Evolutionary conservation across 2,113 vertebrate species (phyloP).

Genomic region (Daphoenositta chrysoptera): DNA sequence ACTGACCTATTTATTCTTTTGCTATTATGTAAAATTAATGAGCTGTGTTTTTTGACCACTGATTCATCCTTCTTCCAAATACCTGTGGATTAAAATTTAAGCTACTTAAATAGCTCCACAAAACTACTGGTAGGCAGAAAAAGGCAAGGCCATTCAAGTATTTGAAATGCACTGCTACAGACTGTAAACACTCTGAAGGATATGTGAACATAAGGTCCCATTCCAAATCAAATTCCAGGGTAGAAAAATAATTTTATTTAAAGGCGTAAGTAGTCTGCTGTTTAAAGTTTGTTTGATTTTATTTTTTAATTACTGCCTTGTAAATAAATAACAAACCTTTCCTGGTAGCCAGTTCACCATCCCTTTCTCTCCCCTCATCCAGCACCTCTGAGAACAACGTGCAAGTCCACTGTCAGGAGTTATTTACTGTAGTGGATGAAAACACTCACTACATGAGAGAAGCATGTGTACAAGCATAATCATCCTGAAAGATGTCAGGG

Average conservation of each 20-base stretch:
- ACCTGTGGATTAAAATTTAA: constrained; percentile 36
- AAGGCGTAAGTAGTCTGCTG: neutral
- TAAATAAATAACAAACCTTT: neutral
- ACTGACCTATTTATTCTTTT: constrained; percentile 24
- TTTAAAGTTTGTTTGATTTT: neutral
- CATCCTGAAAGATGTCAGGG: neutral
- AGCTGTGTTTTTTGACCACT: neutral
- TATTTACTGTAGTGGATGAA: neutral
- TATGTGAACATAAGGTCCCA: neutral
- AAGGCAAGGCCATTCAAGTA: neutral
- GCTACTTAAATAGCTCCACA: neutral
- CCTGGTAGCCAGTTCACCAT: neutral
- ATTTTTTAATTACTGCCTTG: neutral
- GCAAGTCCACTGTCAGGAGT: neutral
- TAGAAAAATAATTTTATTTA: neutral
- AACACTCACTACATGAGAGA: neutral
- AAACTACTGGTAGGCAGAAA: neutral
- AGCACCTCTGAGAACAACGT: neutral
- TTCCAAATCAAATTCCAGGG: neutral
- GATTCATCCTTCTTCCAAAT: constrained; percentile 26
- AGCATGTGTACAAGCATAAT: neutral
- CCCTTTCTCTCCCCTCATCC: neutral
- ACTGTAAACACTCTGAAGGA: neutral
- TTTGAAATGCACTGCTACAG: neutral
- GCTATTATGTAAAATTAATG: constrained; percentile 11